Percentiles rank a stretch among this genome's conserved stretches.
Evolutionary conservation across 2,113 vertebrate species (phyloP).

Genomic region (Melanocharis versteri): DNA sequence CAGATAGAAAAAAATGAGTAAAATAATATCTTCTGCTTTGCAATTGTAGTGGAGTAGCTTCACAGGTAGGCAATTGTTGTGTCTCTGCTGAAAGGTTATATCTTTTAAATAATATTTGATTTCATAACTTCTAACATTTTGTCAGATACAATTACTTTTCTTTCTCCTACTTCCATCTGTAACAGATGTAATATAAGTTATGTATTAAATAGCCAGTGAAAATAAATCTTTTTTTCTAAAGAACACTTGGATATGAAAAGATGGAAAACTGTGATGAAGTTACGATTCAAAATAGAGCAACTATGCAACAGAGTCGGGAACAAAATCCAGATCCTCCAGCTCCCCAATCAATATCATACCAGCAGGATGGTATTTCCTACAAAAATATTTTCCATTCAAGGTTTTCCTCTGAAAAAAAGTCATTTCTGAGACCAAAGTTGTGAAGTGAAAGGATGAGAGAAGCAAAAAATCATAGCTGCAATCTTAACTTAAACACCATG

Average conservation of each 20-base stretch:
- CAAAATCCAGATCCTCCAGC: neutral
- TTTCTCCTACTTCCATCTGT: neutral
- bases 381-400: neutral
- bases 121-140: neutral
- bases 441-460: neutral
- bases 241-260: neutral
- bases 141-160: neutral
- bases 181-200: neutral
- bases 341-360: neutral
- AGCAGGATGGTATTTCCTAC: neutral
- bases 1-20: neutral
- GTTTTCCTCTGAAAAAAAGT: neutral
- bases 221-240: neutral
- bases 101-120: neutral
- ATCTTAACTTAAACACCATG: neutral
- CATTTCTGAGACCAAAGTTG: rapidly evolving
- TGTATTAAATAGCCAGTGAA: neutral
- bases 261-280: neutral
- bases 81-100: neutral
- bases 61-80: neutral
- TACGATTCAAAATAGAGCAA: neutral
- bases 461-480: neutral
- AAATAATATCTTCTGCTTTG: neutral
- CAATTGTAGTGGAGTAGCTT: neutral
- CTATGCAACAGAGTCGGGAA: neutral